Evolutionary conservation across 1,140 invertebrate genomes (phyloP).

Genomic region (Ephestia elutella): DNA sequence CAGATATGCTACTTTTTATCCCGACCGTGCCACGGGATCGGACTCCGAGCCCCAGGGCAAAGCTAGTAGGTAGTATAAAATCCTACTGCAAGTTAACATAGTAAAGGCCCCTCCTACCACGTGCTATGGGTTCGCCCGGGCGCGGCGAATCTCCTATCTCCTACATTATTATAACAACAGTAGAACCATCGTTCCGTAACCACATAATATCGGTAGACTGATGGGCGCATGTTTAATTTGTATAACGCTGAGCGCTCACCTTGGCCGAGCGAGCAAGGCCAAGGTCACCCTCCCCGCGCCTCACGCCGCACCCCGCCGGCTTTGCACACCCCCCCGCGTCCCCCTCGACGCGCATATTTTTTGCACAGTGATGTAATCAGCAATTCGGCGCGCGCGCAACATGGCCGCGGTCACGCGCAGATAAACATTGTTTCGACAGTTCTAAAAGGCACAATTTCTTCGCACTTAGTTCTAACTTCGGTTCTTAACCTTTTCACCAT

Average conservation of each 20-base stretch:
- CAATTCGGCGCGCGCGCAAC: conserved; percentile 60
- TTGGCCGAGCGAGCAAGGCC: conserved; percentile 63
- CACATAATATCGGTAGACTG: conserved; percentile 41
- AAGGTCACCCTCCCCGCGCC: conserved; percentile 34
- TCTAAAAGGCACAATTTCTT: neutral
- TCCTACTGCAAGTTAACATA: too few relatives aligned
- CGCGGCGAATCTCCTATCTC: neutral
- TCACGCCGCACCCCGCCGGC: conserved; percentile 7
- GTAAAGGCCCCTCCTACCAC: neutral
- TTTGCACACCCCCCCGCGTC: conserved; percentile 12
- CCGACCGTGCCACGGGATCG: too few relatives aligned
- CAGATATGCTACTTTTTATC: too few relatives aligned
- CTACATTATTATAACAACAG: conserved; percentile 6
- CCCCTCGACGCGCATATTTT: conserved; percentile 49
- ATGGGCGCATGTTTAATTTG: conserved; percentile 61
- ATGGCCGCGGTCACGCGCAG: conserved; percentile 50
- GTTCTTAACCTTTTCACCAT: neutral
- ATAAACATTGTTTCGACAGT: conserved; percentile 21
- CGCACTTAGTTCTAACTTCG: neutral
- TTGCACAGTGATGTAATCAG: conserved; percentile 68
- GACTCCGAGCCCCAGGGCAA: too few relatives aligned
- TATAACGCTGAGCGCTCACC: conserved; percentile 44
- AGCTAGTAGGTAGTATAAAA: too few relatives aligned
- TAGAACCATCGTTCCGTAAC: conserved; percentile 14
- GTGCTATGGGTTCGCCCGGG: neutral